phyloP scores from a whole-genome alignment of 2,888 invertebrate genomes.

The Cyclophora albipunctata region DNA sequence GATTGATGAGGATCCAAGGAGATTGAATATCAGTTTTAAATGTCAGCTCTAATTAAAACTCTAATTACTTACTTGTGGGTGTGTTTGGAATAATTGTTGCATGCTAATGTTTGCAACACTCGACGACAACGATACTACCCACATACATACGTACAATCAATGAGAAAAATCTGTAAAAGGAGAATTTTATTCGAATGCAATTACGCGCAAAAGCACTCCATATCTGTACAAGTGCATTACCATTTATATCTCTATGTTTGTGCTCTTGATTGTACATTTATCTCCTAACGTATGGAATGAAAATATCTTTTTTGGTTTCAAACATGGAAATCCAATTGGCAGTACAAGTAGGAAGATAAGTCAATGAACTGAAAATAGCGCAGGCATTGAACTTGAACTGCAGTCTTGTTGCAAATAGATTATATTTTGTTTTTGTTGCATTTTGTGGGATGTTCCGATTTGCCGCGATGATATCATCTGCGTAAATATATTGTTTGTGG shows the following conservation, averaged over 20 bases:
- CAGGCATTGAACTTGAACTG: conserved; percentile 3
- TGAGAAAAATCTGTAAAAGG: no score
- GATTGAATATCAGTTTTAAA: conserved; percentile 9
- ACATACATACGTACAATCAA: conserved; percentile 25
- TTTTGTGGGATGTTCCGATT: no score
- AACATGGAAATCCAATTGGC: conserved; percentile 43
- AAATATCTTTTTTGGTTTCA: conserved; percentile 31
- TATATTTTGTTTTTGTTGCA: no score
- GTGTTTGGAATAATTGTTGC: conserved; percentile 25
- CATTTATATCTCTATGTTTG: no score
- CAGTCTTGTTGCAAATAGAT: no score
- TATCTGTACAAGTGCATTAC: no score
- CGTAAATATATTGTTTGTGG: no score
- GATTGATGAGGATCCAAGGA: no score
- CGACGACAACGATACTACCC: conserved; percentile 33
- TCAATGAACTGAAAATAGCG: conserved; percentile 23
- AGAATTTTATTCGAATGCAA: no score
- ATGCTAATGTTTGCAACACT: conserved; percentile 44
- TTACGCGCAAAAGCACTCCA: no score
- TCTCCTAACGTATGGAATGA: conserved; percentile 22
- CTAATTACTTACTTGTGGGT: conserved; percentile 5
- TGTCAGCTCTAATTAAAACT: conserved; percentile 24
- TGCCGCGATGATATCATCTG: no score
- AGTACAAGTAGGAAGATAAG: conserved; percentile 26
- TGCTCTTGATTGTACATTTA: conserved; percentile 24